phyloP scores from a whole-genome alignment of 2,888 invertebrate species.

The Apamea crenata region DNA sequence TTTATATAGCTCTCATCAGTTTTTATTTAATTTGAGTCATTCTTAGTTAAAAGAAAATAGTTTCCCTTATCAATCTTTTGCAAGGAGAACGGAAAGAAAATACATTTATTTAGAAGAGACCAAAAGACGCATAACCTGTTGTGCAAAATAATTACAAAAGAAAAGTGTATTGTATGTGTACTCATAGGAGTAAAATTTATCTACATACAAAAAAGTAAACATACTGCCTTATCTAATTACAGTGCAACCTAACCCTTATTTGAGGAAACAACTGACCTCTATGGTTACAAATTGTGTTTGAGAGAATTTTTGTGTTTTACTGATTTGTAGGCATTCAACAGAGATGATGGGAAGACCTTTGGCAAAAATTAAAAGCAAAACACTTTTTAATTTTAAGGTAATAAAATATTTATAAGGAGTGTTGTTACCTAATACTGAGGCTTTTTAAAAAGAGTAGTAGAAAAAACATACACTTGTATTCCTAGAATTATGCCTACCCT shows the following conservation, averaged over 20 bases:
- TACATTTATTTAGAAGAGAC: no score
- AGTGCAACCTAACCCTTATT: slow-evolving; percentile 27
- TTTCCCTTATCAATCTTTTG: not conserved
- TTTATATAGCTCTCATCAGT: no score
- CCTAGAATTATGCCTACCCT: no score
- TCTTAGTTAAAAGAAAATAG: not conserved
- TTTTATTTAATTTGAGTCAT: not conserved
- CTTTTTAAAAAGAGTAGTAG: not conserved
- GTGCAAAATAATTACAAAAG: not conserved
- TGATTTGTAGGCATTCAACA: not conserved
- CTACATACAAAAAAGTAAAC: slow-evolving; percentile 23
- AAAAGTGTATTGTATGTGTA: not conserved
- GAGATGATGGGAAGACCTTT: not conserved
- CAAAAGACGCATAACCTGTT: not conserved
- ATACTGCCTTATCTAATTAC: slow-evolving; percentile 14
- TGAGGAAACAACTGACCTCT: not conserved
- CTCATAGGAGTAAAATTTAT: slow-evolving; percentile 8
- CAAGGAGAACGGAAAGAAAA: not conserved
- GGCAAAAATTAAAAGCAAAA: not conserved
- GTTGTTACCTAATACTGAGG: no score
- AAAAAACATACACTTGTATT: not conserved
- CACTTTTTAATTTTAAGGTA: not conserved
- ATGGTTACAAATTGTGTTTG: slow-evolving; percentile 8
- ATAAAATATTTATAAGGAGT: not conserved
- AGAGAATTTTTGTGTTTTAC: not conserved